Evolutionary conservation across 1,140 invertebrate species (phyloP).

Genomic region (Neodiprion lecontei): DNA sequence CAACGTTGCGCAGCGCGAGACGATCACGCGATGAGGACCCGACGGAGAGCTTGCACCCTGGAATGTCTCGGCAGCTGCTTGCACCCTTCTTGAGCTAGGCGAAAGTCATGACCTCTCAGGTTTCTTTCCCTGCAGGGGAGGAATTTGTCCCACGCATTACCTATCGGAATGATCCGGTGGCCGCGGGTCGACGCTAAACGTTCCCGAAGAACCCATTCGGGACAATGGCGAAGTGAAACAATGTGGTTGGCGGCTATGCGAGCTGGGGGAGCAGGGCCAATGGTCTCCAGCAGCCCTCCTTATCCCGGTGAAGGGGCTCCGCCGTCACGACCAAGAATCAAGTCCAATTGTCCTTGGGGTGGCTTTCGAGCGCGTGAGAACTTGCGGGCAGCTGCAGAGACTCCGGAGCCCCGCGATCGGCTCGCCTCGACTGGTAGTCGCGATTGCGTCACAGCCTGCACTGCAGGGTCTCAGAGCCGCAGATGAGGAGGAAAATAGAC

Average conservation of each 20-base stretch:
- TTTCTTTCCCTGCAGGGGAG: too few relatives aligned
- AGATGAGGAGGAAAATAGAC: too few relatives aligned
- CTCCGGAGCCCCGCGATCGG: slow-evolving; percentile 28
- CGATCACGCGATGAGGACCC: too few relatives aligned
- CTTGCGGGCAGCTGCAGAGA: slow-evolving; percentile 45
- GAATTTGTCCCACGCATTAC: too few relatives aligned
- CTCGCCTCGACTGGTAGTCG: slow-evolving; percentile 33
- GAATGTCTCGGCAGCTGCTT: too few relatives aligned
- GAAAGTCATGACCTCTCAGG: too few relatives aligned
- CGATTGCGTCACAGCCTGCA: neutral
- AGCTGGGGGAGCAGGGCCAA: neutral
- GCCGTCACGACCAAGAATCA: slow-evolving; percentile 43
- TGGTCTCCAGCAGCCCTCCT: slow-evolving; percentile 6
- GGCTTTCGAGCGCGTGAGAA: slow-evolving; percentile 57
- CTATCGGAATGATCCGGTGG: too few relatives aligned
- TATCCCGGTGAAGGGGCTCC: slow-evolving; percentile 14
- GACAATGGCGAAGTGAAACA: neutral
- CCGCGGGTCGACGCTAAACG: too few relatives aligned
- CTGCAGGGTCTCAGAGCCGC: neutral
- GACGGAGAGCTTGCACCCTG: too few relatives aligned
- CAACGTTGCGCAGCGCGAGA: too few relatives aligned
- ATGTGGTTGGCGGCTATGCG: neutral
- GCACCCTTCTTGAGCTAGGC: too few relatives aligned
- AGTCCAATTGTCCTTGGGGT: slow-evolving; percentile 52
- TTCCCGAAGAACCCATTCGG: too few relatives aligned